Percentiles rank a stretch among this genome's conserved stretches.
Evolutionary conservation across 2,797 vertebrate species (phyloP).

Genomic region (Takifugu ocellatus): DNA sequence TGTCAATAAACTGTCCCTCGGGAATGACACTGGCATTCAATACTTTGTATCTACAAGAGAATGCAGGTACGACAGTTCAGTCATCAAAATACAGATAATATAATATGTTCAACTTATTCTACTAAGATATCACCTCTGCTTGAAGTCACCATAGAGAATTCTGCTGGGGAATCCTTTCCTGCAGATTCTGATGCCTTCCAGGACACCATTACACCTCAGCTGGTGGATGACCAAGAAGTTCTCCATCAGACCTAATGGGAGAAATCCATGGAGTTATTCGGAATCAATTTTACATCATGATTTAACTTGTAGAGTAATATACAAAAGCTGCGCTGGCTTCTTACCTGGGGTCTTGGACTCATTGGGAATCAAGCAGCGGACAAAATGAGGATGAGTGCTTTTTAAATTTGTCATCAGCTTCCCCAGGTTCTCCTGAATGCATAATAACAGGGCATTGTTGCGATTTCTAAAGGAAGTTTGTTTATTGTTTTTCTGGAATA

Average conservation of each 20-base stretch:
- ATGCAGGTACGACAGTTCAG: not conserved
- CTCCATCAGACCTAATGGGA: conserved; percentile 63
- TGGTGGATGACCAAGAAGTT: conserved; percentile 82
- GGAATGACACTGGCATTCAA: conserved; percentile 83
- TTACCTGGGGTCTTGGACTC: conserved; percentile 47
- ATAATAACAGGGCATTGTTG: no score
- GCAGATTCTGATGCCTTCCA: conserved; percentile 83
- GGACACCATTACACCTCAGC: conserved; percentile 83
- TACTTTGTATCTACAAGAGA: conserved; percentile 68
- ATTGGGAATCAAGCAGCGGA: conserved; percentile 85
- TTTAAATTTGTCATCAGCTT: conserved; percentile 75
- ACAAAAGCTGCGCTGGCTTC: no score
- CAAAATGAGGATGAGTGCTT: conserved; percentile 85
- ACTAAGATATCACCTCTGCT: conserved; percentile 20
- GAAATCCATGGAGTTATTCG: not conserved
- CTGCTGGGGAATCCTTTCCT: conserved; percentile 88
- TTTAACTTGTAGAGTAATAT: no score
- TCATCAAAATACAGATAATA: no score
- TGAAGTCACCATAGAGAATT: conserved; percentile 85
- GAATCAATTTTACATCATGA: no score
- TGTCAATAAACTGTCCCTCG: conserved; percentile 88
- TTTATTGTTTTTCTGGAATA: no score
- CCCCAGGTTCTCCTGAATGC: conserved; percentile 1
- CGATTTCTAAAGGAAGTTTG: not conserved
- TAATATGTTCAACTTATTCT: no score